A percentile compares a stretch with the other conserved stretches of the same genome.
Conservation (phyloP, 1,140 invertebrate genomes). For the Samia ricini region DNA sequence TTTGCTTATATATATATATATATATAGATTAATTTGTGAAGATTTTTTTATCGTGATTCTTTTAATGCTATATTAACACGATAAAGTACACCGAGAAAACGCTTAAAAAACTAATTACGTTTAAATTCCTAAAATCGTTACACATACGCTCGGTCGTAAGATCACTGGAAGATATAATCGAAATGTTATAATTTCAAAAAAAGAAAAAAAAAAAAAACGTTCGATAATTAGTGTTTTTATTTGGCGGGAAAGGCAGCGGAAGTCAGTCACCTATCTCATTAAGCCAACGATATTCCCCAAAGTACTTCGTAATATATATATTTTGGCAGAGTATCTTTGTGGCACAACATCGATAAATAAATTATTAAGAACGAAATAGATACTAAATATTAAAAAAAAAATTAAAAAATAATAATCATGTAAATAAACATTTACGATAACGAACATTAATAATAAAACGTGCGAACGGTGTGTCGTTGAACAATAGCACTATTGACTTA, state of each 20-base stretch:
- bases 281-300: background rate
- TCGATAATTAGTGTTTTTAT: background rate
- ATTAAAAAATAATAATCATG: conserved; percentile 76
- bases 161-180: conserved; percentile 75
- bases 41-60: conserved; percentile 51
- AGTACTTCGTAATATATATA: conserved; percentile 29
- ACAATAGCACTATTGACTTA: conserved; percentile 69
- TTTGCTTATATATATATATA: too few relatives aligned
- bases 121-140: conserved; percentile 67
- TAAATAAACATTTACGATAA: conserved; percentile 75
- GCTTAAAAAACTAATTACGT: conserved; percentile 66
- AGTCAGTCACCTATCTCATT: conserved; percentile 24
- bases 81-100: conserved; percentile 71
- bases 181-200: conserved; percentile 61
- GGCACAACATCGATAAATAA: conserved; percentile 78
- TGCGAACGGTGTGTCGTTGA: conserved; percentile 73
- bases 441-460: conserved; percentile 64
- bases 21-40: conserved; percentile 75
- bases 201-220: too few relatives aligned
- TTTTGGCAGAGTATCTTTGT: conserved; percentile 78
- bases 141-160: conserved; percentile 60
- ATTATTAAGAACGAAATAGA: too few relatives aligned
- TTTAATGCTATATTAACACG: too few relatives aligned
- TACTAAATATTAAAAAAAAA: too few relatives aligned
- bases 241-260: background rate